Evolutionary conservation across 1,140 invertebrate genomes (phyloP), one percentile per base, ranked within the genome.

Genomic region (Zaprionus nigranus): DNA sequence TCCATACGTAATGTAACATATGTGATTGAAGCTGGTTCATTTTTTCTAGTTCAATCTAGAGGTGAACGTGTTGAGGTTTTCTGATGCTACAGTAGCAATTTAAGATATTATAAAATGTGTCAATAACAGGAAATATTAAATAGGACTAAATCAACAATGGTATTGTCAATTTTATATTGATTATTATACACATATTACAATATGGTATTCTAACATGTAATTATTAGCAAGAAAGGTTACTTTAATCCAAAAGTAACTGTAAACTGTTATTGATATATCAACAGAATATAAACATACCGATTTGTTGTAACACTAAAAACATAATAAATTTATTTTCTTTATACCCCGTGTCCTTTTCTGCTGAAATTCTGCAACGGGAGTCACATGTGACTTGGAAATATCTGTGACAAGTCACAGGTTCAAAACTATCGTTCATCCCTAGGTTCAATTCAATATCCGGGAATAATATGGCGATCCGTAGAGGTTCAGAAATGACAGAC

Each of bases 391-490:
- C 4, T 51, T 51, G 9, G 9, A 24, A 51, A 12, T 51, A 51
- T 22, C 46, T 5, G 46, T 51, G 46, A 51, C 46, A 51, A 51
- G 46, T 51, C 46, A 24, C 46, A 12, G 46, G 46, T 51, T 24
- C 46, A 51, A 20, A 51, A 51, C 46, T 51, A 51, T 51, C 46
- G 46, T 51, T 24, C 46, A 51, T 51, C 46, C 12, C 46, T 51
- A 24, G 20, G 20, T 51, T 51, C 20, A 70, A 63, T 72, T 63
- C 72, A 67, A 81, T 76, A 86, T 86, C 82, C 82, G 82, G 82
- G 82, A 82, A 86, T 85, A 85, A 85, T 86, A 86, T 86, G 83
- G 83, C 83, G 83, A 86, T 86, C 82, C 82, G 83, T 51, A 51
- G 46, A 51, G 46, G 46, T 51, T 86, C 72, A 80, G 72, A 75